Conservation (phyloP, 2,113 vertebrate genomes). For the Pantherophis guttatus region DNA sequence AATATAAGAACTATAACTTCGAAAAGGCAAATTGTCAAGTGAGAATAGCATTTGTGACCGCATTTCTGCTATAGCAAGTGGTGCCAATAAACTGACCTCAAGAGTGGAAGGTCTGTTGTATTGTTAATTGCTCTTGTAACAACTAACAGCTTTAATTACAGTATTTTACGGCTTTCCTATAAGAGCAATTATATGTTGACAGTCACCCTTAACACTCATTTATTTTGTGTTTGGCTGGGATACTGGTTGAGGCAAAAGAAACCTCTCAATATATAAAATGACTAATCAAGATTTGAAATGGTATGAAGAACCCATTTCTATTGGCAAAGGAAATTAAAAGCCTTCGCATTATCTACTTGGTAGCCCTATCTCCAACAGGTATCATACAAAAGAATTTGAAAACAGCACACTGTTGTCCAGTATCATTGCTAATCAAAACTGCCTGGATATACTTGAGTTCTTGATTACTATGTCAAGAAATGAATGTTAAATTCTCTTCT, state of each 20-base stretch:
- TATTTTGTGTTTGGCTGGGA: slow-evolving; percentile 9
- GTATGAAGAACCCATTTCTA: background rate
- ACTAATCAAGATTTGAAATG: slow-evolving; percentile 12
- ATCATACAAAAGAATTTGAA: background rate
- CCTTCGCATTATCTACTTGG: background rate
- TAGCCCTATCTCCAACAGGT: slow-evolving; percentile 16
- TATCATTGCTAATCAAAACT: background rate
- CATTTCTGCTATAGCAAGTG: background rate
- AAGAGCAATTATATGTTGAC: slow-evolving; percentile 25
- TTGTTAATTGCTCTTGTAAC: slow-evolving; percentile 32
- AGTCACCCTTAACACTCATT: slow-evolving; percentile 13
- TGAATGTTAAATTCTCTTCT: background rate
- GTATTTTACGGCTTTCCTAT: slow-evolving; percentile 15
- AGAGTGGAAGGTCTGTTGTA: slow-evolving; percentile 23
- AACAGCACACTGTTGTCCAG: slow-evolving; percentile 12
- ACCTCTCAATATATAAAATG: slow-evolving; percentile 16
- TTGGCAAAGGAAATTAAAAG: slow-evolving; percentile 1
- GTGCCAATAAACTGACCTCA: slow-evolving; percentile 24
- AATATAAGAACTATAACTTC: background rate
- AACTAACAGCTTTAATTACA: slow-evolving; percentile 27
- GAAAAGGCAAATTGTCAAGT: background rate
- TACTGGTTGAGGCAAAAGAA: background rate
- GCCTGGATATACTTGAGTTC: background rate
- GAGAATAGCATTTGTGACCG: background rate
- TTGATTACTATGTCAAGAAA: background rate